A percentile compares a stretch with the other conserved stretches of the same genome.
Conservation (phyloP, 2,888 invertebrate genomes). For the Chrysolina americana region DNA sequence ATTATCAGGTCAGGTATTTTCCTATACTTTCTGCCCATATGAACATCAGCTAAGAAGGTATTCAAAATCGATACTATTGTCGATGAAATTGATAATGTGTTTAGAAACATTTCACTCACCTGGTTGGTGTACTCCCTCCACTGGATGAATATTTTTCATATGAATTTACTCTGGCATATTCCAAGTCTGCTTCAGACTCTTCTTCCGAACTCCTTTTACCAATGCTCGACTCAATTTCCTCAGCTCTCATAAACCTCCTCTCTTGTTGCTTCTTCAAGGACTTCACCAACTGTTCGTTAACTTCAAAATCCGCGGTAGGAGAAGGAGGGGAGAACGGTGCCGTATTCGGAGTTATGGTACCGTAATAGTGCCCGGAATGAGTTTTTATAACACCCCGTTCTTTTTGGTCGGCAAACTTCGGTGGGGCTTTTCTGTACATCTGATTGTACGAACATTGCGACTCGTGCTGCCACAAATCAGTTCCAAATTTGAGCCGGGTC, state of each 20-base stretch:
- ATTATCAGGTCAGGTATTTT: no score
- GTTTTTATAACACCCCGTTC: conserved; percentile 64
- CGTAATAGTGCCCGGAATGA: conserved; percentile 63
- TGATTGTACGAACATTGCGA: conserved; percentile 59
- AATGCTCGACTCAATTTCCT: conserved; percentile 44
- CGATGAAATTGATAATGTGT: no score
- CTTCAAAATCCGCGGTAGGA: conserved; percentile 41
- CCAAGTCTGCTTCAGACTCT: conserved; percentile 31
- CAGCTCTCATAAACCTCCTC: conserved; percentile 48
- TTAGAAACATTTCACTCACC: conserved; percentile 25
- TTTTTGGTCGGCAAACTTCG: conserved; percentile 39
- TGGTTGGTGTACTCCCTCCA: conserved; percentile 31
- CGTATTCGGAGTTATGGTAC: conserved; percentile 53
- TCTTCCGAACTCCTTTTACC: conserved; percentile 40
- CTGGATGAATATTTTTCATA: conserved; percentile 14
- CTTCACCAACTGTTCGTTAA: conserved; percentile 53
- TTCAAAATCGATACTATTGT: no score
- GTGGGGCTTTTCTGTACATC: conserved; percentile 48
- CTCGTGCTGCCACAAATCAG: conserved; percentile 61
- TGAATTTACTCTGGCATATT: conserved; percentile 33
- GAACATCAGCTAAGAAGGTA: no score
- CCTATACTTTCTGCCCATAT: no score
- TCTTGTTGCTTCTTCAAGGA: conserved; percentile 56
- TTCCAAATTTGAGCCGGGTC: conserved; percentile 58
- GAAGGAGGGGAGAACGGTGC: conserved; percentile 57